Conservation (phyloP, 1,140 invertebrate species). For the Mycetomoellerius zeteki region DNA sequence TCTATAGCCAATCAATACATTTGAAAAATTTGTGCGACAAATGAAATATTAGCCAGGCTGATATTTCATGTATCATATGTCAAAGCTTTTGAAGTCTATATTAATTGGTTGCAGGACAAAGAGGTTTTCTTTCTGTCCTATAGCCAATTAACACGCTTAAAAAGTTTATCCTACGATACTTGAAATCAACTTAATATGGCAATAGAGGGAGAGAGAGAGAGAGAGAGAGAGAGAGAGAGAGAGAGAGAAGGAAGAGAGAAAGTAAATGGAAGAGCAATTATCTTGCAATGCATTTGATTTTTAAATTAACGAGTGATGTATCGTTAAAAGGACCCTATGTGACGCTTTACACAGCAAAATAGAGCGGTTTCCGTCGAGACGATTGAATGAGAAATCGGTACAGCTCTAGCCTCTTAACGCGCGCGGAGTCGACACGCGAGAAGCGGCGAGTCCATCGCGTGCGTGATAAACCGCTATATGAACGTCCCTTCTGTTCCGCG, state of each 20-base stretch:
- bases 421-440: background rate
- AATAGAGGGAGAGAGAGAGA: background rate
- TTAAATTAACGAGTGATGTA: background rate
- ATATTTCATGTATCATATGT: no score
- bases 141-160: no score
- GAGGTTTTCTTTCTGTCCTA: no score
- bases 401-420: background rate
- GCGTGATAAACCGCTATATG: conserved; percentile 55
- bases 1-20: no score
- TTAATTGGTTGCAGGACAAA: no score
- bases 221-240: background rate
- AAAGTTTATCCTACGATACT: no score
- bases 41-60: no score
- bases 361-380: background rate
- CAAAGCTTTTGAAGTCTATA: no score
- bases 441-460: conserved; percentile 42
- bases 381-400: conserved; percentile 24
- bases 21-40: no score
- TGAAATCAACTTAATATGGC: no score
- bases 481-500: conserved; percentile 54
- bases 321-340: conserved; percentile 1
- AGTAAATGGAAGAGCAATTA: conserved; percentile 1
- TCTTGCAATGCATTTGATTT: background rate
- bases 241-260: background rate
- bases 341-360: background rate